A percentile compares a stretch with the other conserved stretches of the same genome.
These are phyloP conservation scores for Disparrhopalites patrizii DNA, from an alignment of 2,888 invertebrate species.

Conservation along the genomic window DNA sequence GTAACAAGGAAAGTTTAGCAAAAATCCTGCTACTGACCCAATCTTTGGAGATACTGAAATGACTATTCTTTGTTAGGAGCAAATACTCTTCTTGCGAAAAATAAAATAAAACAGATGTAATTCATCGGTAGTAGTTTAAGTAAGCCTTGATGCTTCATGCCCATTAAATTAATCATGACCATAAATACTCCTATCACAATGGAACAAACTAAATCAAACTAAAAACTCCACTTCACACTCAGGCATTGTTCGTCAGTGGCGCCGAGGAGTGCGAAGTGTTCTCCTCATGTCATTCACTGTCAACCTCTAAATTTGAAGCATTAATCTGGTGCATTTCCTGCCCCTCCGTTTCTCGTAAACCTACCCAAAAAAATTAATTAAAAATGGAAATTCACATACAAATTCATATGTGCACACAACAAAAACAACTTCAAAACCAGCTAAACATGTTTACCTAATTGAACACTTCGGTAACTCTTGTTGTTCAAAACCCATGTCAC, in stretches of 20 bases:
- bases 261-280: slow-evolving; percentile 26
- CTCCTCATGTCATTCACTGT: slow-evolving; percentile 31
- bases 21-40: no score
- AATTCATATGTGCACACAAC: neutral
- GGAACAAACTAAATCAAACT: no score
- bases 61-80: no score
- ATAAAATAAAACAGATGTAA: no score
- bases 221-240: no score
- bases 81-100: no score
- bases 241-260: slow-evolving; percentile 1
- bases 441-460: slow-evolving; percentile 14
- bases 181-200: no score
- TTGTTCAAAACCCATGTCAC: slow-evolving; percentile 54
- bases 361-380: slow-evolving; percentile 12
- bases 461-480: slow-evolving; percentile 37
- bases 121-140: no score
- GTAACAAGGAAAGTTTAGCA: no score
- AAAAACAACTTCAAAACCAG: neutral
- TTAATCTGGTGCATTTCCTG: slow-evolving; percentile 45
- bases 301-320: slow-evolving; percentile 27
- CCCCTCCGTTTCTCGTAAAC: slow-evolving; percentile 41
- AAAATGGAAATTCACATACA: neutral
- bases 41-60: no score
- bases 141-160: no score
- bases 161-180: no score